Conservation (phyloP, 2,888 invertebrate genomes). For the Gisinianus flammeolus region DNA sequence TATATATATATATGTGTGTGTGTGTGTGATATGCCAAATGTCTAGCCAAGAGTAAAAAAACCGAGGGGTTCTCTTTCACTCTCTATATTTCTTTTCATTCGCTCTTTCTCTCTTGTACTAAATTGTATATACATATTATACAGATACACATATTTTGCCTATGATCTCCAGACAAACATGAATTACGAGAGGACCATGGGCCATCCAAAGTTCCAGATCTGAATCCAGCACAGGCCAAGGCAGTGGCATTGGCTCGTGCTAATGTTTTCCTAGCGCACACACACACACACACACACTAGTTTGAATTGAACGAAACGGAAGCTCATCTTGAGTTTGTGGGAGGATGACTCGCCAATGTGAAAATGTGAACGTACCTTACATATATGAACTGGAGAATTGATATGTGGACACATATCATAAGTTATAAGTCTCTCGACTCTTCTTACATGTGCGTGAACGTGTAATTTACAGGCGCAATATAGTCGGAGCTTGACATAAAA, state of each 20-base stretch:
- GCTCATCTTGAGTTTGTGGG: neutral
- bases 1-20: too few species aligned
- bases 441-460: neutral
- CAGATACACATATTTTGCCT: neutral
- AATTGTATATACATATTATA: neutral
- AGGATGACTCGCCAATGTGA: too few species aligned
- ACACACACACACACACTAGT: too few species aligned
- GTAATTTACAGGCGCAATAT: neutral
- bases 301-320: slow-evolving; percentile 19
- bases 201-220: neutral
- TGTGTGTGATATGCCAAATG: neutral
- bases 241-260: too few species aligned
- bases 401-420: neutral
- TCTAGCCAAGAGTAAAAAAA: neutral
- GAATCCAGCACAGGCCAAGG: too few species aligned
- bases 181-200: neutral
- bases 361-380: too few species aligned
- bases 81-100: neutral
- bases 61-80: neutral
- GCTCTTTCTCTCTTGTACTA: neutral
- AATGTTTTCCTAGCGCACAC: neutral
- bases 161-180: neutral
- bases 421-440: neutral
- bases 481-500: too few species aligned
- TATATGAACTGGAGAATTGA: too few species aligned